phyloP scores from a whole-genome alignment of 2,888 invertebrate genomes.

The Cryptosula pallasiana region DNA sequence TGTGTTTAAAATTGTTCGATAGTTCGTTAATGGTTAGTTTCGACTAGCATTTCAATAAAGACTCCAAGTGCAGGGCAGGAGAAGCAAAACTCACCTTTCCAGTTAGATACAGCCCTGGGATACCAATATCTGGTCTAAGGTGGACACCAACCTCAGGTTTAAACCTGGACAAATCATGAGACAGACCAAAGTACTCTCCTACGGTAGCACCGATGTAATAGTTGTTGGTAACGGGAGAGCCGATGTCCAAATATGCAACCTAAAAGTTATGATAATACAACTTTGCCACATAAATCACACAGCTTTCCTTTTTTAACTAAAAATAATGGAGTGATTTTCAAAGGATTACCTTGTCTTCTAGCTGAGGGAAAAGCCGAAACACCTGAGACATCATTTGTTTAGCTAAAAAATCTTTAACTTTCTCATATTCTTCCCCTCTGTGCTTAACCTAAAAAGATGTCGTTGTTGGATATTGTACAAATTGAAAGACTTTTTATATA shows the following conservation, averaged over 20 bases:
- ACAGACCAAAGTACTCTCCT: conserved; percentile 46
- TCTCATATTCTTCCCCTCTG: conserved; percentile 46
- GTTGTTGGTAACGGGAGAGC: conserved; percentile 43
- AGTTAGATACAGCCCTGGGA: conserved; percentile 48
- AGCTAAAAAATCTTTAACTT: conserved; percentile 41
- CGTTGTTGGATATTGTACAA: no score
- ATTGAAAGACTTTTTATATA: no score
- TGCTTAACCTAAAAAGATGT: conserved; percentile 38
- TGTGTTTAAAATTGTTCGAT: no score
- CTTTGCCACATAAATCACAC: no score
- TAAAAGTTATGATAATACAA: no score
- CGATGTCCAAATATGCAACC: conserved; percentile 42
- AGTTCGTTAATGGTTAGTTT: no score
- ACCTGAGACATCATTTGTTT: conserved; percentile 40
- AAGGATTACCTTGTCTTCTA: conserved; percentile 40
- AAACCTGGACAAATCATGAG: conserved; percentile 38
- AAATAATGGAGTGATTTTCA: no score
- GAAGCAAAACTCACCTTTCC: conserved; percentile 35
- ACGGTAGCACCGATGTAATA: conserved; percentile 39
- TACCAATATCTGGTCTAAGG: conserved; percentile 46
- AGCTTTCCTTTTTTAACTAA: no score
- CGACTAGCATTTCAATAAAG: no score
- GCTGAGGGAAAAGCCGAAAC: conserved; percentile 39
- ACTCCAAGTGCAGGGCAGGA: no score
- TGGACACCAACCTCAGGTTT: conserved; percentile 36